Percentiles rank a stretch among this genome's conserved stretches.
These are phyloP conservation scores for Lepisosteus osseus DNA, from an alignment of 2,113 vertebrate genomes.

Conservation along the genomic window DNA sequence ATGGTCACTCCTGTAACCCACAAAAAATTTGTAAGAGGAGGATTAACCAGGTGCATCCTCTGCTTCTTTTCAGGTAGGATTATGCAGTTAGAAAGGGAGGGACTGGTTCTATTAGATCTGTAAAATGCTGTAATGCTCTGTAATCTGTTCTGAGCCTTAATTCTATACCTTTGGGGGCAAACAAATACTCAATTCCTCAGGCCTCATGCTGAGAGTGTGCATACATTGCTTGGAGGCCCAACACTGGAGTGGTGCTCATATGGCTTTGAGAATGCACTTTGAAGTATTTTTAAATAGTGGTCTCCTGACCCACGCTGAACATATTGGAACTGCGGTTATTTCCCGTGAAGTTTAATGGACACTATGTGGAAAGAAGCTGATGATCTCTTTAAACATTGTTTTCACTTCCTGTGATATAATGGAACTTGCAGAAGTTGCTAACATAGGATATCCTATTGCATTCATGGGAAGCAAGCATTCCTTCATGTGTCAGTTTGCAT, in stretches of 20 bases:
- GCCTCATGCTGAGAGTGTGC: neutral
- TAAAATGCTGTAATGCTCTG: constrained; percentile 26
- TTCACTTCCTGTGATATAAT: constrained; percentile 8
- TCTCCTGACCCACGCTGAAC: constrained; percentile 5
- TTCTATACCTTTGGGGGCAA: neutral
- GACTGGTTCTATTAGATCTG: constrained; percentile 21
- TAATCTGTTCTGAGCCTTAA: constrained; percentile 20
- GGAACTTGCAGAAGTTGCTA: constrained; percentile 1
- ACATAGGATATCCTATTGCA: constrained; percentile 2
- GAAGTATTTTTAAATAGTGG: neutral
- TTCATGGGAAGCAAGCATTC: constrained; percentile 16
- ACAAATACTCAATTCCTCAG: constrained; percentile 16
- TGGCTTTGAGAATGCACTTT: constrained; percentile 20
- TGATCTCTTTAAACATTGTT: neutral
- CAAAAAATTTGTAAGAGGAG: constrained; percentile 24
- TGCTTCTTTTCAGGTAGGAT: neutral
- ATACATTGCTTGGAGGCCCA: neutral
- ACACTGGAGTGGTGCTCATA: constrained; percentile 11
- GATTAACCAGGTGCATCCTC: constrained; percentile 14
- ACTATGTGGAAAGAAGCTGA: neutral
- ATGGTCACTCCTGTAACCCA: constrained; percentile 27
- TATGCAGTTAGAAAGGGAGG: constrained; percentile 7
- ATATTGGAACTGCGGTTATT: constrained; percentile 14
- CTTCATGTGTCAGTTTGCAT: neutral
- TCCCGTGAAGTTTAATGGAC: constrained; percentile 19